phyloP scores from a whole-genome alignment of 2,888 invertebrate species.

The Drosophila conformis region DNA sequence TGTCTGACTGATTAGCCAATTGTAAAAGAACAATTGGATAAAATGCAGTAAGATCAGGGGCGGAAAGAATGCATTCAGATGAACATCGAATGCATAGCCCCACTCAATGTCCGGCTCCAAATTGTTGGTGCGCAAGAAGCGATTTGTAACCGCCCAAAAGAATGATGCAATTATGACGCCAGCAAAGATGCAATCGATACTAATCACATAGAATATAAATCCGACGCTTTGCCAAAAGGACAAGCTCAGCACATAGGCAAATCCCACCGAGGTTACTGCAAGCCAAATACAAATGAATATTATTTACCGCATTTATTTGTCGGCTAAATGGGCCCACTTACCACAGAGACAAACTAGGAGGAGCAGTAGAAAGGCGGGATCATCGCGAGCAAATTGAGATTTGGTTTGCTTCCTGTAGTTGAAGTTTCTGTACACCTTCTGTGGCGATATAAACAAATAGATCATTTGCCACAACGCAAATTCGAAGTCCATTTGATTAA shows the following conservation, averaged over 20 bases:
- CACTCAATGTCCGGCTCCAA: slow-evolving; percentile 91
- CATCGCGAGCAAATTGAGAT: slow-evolving; percentile 99
- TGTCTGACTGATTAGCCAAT: slow-evolving; percentile 91
- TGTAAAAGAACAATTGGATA: slow-evolving; percentile 95
- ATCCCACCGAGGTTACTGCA: slow-evolving; percentile 94
- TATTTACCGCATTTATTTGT: not conserved
- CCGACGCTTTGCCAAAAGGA: slow-evolving; percentile 89
- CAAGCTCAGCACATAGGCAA: slow-evolving; percentile 92
- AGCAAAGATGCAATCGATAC: slow-evolving; percentile 96
- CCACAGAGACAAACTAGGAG: slow-evolving; percentile 93
- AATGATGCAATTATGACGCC: slow-evolving; percentile 94
- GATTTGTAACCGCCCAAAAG: slow-evolving; percentile 91
- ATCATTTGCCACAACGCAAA: slow-evolving; percentile 99
- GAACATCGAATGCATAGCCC: slow-evolving; percentile 99
- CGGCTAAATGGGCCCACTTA: slow-evolving; percentile 82
- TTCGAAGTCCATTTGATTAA: slow-evolving; percentile 99
- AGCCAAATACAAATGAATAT: not conserved
- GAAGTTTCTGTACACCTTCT: slow-evolving; percentile 98
- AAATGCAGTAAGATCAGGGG: slow-evolving; percentile 96
- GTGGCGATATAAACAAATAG: slow-evolving; percentile 96
- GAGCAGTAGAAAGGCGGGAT: slow-evolving; percentile 98
- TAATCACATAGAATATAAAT: slow-evolving; percentile 95
- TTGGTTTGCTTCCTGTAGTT: slow-evolving; percentile 99
- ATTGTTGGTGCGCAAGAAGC: slow-evolving; percentile 81
- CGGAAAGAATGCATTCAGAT: slow-evolving; percentile 99